These are phyloP conservation scores for Philypnodon macrostomus DNA, from an alignment of 2,797 vertebrate genomes.

Conservation along the genomic window DNA sequence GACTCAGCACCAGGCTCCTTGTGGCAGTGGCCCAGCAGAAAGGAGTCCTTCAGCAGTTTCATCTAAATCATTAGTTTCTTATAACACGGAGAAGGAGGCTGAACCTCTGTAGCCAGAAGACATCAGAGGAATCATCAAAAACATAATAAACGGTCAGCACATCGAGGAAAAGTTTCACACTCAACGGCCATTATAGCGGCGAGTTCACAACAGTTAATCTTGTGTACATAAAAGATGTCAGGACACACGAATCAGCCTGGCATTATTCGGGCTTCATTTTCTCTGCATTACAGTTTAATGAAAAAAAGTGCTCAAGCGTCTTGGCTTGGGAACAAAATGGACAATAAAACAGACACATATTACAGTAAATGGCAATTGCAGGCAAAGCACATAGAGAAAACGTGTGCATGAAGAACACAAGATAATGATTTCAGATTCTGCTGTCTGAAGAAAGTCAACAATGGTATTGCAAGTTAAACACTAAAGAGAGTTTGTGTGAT, in stretches of 20 bases:
- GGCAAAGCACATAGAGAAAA: neutral
- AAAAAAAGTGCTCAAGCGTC: slow-evolving; percentile 4
- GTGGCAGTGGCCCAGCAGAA: slow-evolving; percentile 48
- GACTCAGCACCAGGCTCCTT: slow-evolving; percentile 57
- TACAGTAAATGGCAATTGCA: slow-evolving; percentile 10
- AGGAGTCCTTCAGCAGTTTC: slow-evolving; percentile 65
- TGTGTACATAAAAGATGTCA: slow-evolving; percentile 19
- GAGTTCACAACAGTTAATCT: slow-evolving; percentile 43
- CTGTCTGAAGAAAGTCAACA: neutral
- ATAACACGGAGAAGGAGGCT: slow-evolving; percentile 56
- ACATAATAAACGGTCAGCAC: slow-evolving; percentile 45
- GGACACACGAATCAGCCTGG: slow-evolving; percentile 17
- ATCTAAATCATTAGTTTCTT: slow-evolving; percentile 62
- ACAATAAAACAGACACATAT: slow-evolving; percentile 11
- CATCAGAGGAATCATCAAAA: slow-evolving; percentile 55
- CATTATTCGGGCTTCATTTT: slow-evolving; percentile 8
- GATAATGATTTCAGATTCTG: neutral
- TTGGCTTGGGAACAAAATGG: slow-evolving; percentile 1
- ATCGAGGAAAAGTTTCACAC: slow-evolving; percentile 33
- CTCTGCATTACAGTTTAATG: slow-evolving; percentile 5
- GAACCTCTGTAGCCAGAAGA: slow-evolving; percentile 42
- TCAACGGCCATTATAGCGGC: slow-evolving; percentile 13
- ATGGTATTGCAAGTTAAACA: too few species aligned
- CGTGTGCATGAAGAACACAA: neutral
- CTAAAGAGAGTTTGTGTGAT: neutral